Evolutionary conservation across 2,797 vertebrate genomes (phyloP), one percentile per base, ranked within the genome.

Genomic region (Cynodonichthys magdalenae): DNA sequence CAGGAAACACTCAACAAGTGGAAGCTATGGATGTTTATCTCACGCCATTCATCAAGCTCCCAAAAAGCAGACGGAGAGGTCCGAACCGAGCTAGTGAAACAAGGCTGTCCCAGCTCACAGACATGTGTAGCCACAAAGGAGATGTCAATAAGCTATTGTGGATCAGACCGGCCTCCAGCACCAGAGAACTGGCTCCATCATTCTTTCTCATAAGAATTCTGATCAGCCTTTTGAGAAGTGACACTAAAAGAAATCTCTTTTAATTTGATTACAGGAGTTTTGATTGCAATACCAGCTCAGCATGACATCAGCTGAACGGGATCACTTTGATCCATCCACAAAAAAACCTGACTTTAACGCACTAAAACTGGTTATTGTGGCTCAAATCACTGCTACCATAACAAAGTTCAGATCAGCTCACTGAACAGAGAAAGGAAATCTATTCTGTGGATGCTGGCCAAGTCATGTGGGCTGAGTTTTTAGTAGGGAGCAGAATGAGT

Each of bases 11-110:
- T 87, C 86, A 83, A 87, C 89, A 90, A 92, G 87, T 88, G 80
- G 87, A 91, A 79, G 82, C 89, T 88, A 90, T 91, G 87, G 84
- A 91, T 92, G 90, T 92, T 93, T 93, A 92, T 88, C 83, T 84
- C 79, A 49, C 66, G 2, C 86, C 81, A 91, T 91, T 90, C 82
- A 90, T 91, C 83, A 87, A 61, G 76, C 63, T 71, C 59, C 64
- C 44, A 53, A 57, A 74, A 79, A 60, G 45, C 70, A 84, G 84
- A 83, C 71, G 49, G 69, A 77, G 58, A 57, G 81, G 79, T 62
- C 72, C 5, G 56, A 77, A 59, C 63, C 59, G 20, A 1, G 66
- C 59, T n/a, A 63, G 48, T 42, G 11, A 39, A 39, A 39, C 36
- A 39, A 12, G 36, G 36, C 2, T 39, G 36, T 19, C 49, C 57